Evolutionary conservation across 2,113 vertebrate species (phyloP).

Genomic region (Sorex araneus): DNA sequence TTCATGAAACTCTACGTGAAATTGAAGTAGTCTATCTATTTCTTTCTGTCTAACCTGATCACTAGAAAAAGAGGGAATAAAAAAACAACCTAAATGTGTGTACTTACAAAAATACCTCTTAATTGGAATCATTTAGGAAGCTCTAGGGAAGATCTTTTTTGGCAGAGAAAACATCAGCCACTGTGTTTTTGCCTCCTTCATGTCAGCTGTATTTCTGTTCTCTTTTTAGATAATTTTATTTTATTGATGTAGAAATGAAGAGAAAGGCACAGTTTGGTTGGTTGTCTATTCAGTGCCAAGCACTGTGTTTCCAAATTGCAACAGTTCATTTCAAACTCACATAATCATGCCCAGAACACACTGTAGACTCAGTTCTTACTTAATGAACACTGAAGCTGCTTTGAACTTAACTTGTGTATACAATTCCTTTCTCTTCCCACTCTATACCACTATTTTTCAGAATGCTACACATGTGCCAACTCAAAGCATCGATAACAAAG

Average conservation of each 20-base stretch:
- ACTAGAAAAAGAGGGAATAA: not conserved
- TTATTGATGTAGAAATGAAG: not conserved
- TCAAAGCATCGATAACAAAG: not conserved
- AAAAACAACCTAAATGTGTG: not conserved
- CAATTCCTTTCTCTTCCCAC: not conserved
- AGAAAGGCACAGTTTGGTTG: not conserved
- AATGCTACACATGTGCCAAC: not conserved
- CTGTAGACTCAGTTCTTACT: not conserved
- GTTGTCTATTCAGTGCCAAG: not conserved
- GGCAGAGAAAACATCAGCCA: slow-evolving; percentile 3
- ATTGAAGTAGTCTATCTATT: slow-evolving; percentile 71
- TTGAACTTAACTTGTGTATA: not conserved
- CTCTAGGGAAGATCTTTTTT: slow-evolving; percentile 36
- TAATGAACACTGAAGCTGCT: not conserved
- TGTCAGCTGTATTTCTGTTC: slow-evolving; percentile 28
- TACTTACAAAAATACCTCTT: slow-evolving; percentile 66
- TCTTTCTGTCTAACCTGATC: slow-evolving; percentile 78
- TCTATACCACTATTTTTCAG: not conserved
- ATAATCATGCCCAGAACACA: not conserved
- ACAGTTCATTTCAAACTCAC: not conserved
- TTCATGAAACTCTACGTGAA: slow-evolving; percentile 70
- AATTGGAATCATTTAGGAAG: slow-evolving; percentile 72
- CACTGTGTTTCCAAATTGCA: not conserved
- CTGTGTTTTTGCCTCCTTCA: not conserved
- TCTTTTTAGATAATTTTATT: slow-evolving; percentile 53